Evolutionary conservation across 1,140 invertebrate genomes (phyloP).

Genomic region (Scaptomyza montana): DNA sequence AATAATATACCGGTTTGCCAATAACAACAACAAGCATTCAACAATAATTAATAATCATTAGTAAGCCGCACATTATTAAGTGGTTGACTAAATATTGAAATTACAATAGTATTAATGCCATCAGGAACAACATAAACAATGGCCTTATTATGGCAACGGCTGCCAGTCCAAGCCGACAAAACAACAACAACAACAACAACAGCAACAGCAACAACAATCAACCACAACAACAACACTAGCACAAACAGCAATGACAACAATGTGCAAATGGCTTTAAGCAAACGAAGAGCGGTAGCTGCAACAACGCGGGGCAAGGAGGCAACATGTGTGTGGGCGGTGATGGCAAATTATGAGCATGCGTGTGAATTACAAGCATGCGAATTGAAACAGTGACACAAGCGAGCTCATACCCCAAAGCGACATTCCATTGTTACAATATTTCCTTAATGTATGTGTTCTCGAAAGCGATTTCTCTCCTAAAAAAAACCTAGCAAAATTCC

Average conservation of each 20-base stretch:
- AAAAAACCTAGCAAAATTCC: too few species aligned
- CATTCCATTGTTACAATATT: slow-evolving; percentile 19
- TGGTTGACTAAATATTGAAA: slow-evolving; percentile 81
- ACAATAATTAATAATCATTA: slow-evolving; percentile 82
- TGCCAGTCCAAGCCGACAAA: slow-evolving; percentile 26
- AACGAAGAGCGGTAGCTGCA: slow-evolving; percentile 45
- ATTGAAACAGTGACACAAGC: slow-evolving; percentile 74
- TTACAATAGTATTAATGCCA: slow-evolving; percentile 76
- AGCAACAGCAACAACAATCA: slow-evolving; percentile 26
- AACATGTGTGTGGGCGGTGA: slow-evolving; percentile 31
- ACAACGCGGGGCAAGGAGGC: slow-evolving; percentile 3
- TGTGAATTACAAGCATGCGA: slow-evolving; percentile 75
- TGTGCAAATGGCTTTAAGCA: slow-evolving; percentile 77
- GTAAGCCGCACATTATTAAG: slow-evolving; percentile 79
- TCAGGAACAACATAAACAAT: slow-evolving; percentile 77
- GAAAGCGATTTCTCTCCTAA: background rate
- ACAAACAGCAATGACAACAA: slow-evolving; percentile 62
- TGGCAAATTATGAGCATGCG: slow-evolving; percentile 70
- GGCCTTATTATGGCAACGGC: slow-evolving; percentile 62
- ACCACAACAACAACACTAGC: too few species aligned
- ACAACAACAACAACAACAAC: slow-evolving; percentile 19
- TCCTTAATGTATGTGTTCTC: slow-evolving; percentile 4
- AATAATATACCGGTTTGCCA: background rate
- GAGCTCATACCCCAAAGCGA: slow-evolving; percentile 38
- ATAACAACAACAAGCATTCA: slow-evolving; percentile 54